Conservation (phyloP, 2,113 vertebrate genomes). For the Jacana jacana region DNA sequence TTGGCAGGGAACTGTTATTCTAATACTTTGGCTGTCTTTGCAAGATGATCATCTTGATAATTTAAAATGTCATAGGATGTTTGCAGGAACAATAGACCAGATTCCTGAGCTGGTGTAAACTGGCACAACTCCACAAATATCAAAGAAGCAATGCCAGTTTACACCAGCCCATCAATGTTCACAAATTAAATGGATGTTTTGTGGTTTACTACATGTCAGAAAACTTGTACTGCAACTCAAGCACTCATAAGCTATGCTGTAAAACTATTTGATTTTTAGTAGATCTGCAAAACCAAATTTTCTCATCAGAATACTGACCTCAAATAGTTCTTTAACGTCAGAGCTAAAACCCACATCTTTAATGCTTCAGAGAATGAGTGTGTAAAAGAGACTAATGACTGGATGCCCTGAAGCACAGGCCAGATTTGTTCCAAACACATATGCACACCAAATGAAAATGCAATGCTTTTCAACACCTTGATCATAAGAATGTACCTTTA, state of each 20-base stretch:
- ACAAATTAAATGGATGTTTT: conserved; percentile 51
- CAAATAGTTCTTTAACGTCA: neutral
- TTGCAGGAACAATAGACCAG: conserved; percentile 18
- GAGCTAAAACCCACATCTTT: neutral
- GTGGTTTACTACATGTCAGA: conserved; percentile 25
- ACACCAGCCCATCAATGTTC: conserved; percentile 26
- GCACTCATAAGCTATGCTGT: neutral
- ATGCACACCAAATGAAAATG: conserved; percentile 72
- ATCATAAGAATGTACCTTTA: conserved; percentile 29
- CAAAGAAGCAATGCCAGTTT: conserved; percentile 35
- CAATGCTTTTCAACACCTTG: conserved; percentile 55
- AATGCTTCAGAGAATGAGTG: neutral
- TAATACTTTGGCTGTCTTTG: conserved; percentile 7
- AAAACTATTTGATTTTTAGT: neutral
- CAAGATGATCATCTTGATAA: conserved; percentile 37
- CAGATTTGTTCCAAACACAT: conserved; percentile 43
- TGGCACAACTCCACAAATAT: neutral
- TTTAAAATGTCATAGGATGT: conserved; percentile 10
- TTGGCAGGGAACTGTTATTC: conserved; percentile 11
- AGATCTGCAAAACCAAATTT: neutral
- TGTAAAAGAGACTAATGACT: neutral
- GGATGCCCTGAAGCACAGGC: conserved; percentile 3
- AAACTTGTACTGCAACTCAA: neutral
- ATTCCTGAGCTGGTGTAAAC: conserved; percentile 41
- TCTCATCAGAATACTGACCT: neutral